These are phyloP conservation scores for Phasianus colchicus DNA, from an alignment of 2,113 vertebrate genomes.

Conservation along the genomic window DNA sequence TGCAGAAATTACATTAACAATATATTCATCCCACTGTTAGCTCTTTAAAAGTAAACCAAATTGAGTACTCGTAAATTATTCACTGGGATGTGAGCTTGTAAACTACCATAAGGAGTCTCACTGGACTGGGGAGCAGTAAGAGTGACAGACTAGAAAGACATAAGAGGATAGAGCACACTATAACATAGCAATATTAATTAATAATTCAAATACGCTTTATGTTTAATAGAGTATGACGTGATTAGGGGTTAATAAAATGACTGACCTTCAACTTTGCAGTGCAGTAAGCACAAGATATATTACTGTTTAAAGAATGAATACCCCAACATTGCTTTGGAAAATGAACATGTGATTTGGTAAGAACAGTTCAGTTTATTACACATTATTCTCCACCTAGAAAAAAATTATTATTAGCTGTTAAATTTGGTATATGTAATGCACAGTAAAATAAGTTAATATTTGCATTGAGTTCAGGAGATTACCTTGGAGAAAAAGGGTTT, in stretches of 20 bases:
- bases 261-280: neutral
- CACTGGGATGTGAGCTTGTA: neutral
- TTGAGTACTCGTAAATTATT: neutral
- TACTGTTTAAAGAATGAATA: neutral
- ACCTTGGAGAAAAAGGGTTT: accelerated
- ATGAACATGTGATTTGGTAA: neutral
- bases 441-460: neutral
- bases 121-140: neutral
- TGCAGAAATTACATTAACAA: neutral
- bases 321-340: neutral
- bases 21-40: neutral
- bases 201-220: conserved; percentile 17
- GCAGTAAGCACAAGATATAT: neutral
- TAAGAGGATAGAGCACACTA: neutral
- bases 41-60: conserved; percentile 9
- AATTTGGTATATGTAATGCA: neutral
- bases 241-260: conserved; percentile 32
- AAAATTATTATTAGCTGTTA: neutral
- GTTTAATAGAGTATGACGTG: conserved; percentile 23
- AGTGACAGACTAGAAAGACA: neutral
- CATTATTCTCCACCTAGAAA: neutral
- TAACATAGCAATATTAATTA: conserved; percentile 16
- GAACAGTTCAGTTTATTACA: neutral
- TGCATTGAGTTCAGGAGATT: neutral
- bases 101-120: neutral